Percentiles rank a stretch among this genome's conserved stretches.
Evolutionary conservation across 1,140 invertebrate genomes (phyloP).

Genomic region (Anastatus disparis): DNA sequence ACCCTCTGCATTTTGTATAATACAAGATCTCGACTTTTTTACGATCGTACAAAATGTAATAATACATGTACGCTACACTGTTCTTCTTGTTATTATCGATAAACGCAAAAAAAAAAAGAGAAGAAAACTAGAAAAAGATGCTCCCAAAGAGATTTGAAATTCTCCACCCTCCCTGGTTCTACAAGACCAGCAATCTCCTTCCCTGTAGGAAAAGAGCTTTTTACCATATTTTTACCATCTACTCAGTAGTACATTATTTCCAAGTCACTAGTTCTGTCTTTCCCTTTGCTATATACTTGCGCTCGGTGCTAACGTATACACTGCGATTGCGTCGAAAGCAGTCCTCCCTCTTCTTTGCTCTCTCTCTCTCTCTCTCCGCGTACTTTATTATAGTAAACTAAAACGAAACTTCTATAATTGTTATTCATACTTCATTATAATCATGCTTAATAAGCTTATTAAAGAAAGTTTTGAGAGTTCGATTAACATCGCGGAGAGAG

Average conservation of each 20-base stretch:
- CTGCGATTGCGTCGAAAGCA: neutral
- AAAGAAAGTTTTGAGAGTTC: constrained; percentile 15
- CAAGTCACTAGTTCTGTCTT: constrained; percentile 7
- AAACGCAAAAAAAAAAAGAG: neutral
- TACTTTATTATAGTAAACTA: neutral
- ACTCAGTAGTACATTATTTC: neutral
- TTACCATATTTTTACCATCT: neutral
- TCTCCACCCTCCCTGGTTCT: constrained; percentile 92
- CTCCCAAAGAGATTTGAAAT: constrained; percentile 86
- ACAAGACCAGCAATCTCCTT: constrained; percentile 94
- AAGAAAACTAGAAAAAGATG: constrained; percentile 62
- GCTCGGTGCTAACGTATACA: no score
- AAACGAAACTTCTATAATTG: constrained; percentile 21
- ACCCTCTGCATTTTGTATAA: no score
- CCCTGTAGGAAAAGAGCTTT: constrained; percentile 84
- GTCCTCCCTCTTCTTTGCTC: neutral
- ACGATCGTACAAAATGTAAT: no score
- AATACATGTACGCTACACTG: no score
- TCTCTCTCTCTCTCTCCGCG: neutral
- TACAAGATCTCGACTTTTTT: no score
- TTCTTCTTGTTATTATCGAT: neutral
- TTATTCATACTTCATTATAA: constrained; percentile 20
- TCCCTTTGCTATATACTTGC: neutral
- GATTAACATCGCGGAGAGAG: constrained; percentile 12
- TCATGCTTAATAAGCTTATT: constrained; percentile 20